Base-by-base conservation (phyloP, 2,797 vertebrate species). In the Alectoris magna region DNA sequence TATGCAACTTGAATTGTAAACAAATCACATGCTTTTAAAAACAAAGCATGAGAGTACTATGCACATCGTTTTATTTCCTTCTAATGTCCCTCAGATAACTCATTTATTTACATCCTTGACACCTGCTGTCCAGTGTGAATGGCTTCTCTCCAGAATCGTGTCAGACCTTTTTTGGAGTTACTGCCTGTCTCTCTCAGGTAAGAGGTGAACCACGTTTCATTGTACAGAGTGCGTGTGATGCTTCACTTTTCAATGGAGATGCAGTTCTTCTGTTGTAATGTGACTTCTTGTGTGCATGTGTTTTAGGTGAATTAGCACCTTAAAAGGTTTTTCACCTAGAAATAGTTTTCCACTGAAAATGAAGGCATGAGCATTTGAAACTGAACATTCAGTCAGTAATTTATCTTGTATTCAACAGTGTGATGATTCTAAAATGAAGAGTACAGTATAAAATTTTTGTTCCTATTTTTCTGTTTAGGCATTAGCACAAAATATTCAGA, bases 111-210 rank as follows among this genome's bases (percentile, higher is more conserved):
- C 91, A 60, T 97, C 97, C 97, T 96, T 99, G 98, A 99, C 98
- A 39, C 53, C 31, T 22, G 46, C 79, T 53, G 88, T 79, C 80
- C 98, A 99, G 99, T 83, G 99, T 99, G 18, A 99, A 98, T 70
- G 99, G 99, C n/a, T 99, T 99, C 96, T 99, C 99, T 78, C 99
- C 99, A 73, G 99, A 99, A 91, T 98, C 99, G 0, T 98, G 98
- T 73, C 99, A 99, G 97, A 97, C 99, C 60, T 99, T 99, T 96
- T 99, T 99, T 96, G 99, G 99, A 64, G 97, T 99, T 70, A 99
- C 98, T 49, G 99, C 98, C 67, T 99, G 99, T 97, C 98, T 99
- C 64, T 98, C 99, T 93, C 98, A 98, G 97, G 99, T 99, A 97
- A 97, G 98, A 94, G 41, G 36, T 66, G 49, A 86, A 66, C 9